Base-by-base conservation (phyloP, 2,888 invertebrate genomes). In the Trilocha varians region DNA sequence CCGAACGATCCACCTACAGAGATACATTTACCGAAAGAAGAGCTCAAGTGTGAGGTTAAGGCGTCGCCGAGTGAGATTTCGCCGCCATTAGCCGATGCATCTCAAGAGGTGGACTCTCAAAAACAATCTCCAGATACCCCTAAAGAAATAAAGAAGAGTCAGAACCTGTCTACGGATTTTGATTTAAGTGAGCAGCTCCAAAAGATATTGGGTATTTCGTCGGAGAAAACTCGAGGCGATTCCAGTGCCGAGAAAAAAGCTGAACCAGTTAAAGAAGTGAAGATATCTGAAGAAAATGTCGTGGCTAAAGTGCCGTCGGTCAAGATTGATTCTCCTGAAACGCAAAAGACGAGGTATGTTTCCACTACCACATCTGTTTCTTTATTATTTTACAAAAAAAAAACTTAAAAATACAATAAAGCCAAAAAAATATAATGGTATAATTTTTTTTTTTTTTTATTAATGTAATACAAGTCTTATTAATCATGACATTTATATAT, bases 131-230 rank as follows among this genome's bases (percentile, higher is more conserved):
- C 85, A 0, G 83, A 78, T 33, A 80, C 78, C 0, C 82, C 80
- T 0, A 84, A 84, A 45, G 84, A 84, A 44, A 65, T 86, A 0
- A 87, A 87, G 51, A 85, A 80, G 47, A 86, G 85, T 54, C 87
- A 87, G 54, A 86, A 86, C 48, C 52, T 87, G 33, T 85, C 87
- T 0, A 85, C 87, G 1, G 87, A 87, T 48, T 87, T 87, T 45
- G 86, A 87, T 56, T 55, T 87, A 0, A 85, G 85, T 42, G 87
- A 87, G 43, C 87, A 87, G 44, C 50, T 87, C 53, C 87, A 87
- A 59, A 86, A 86, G 48, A 87, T 87, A 44, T 54, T 87, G 8
- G 87, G 87, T 9, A 87, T 86, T 32, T 78, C 85, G 0, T 74
- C 85, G 3, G 87, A 86, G 49, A 87, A 87, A 47, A 77, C 84